A percentile compares a stretch with the other conserved stretches of the same genome.
Evolutionary conservation across 2,113 vertebrate genomes (phyloP).

Genomic region (Oncorhynchus kisutch): DNA sequence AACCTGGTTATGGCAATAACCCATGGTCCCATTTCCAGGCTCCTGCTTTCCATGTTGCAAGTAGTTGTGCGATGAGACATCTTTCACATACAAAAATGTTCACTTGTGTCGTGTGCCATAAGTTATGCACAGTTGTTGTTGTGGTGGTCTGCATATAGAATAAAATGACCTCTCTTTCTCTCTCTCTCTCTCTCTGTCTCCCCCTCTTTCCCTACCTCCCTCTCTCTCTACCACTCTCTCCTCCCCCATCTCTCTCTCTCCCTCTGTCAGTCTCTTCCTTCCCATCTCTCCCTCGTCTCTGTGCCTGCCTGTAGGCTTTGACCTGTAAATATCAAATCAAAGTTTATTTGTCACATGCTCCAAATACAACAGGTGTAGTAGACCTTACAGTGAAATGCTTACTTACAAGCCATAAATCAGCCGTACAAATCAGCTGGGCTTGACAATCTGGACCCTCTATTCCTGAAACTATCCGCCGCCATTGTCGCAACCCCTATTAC

Average conservation of each 20-base stretch:
- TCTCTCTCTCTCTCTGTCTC: background rate
- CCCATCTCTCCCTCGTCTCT: constrained; percentile 17
- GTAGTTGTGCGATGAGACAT: background rate
- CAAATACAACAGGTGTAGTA: too few species aligned
- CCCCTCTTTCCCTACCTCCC: too few species aligned
- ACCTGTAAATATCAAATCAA: constrained; percentile 57
- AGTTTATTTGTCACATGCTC: too few species aligned
- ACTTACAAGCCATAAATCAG: too few species aligned
- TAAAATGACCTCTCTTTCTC: background rate
- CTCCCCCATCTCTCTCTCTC: constrained; percentile 8
- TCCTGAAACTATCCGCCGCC: too few species aligned
- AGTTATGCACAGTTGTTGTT: background rate
- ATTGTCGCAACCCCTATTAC: too few species aligned
- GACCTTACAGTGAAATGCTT: too few species aligned
- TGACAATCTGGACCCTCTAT: too few species aligned
- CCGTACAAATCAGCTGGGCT: too few species aligned
- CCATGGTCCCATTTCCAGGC: background rate
- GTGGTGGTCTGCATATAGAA: background rate
- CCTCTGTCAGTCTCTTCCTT: constrained; percentile 21
- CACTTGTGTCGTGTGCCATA: background rate
- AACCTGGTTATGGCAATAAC: background rate
- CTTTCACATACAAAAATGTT: background rate
- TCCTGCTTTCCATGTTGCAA: background rate
- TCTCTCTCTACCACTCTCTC: background rate
- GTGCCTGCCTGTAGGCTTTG: constrained; percentile 81